Evolutionary conservation across 2,888 invertebrate genomes (phyloP).

Genomic region (Fragum fragum): DNA sequence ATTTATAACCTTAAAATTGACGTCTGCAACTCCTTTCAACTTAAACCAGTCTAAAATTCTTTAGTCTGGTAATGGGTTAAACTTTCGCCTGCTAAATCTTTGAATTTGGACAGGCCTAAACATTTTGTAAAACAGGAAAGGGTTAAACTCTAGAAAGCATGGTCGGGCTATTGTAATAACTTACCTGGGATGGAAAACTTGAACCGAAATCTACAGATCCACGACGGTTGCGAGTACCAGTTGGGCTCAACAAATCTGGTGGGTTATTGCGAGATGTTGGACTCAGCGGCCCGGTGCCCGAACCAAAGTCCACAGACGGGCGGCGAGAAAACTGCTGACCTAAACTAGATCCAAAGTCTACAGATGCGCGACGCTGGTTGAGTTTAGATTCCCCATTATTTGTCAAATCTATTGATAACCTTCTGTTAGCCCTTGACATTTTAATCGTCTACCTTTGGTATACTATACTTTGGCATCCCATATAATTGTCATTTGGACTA

Average conservation of each 20-base stretch:
- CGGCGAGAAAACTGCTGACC: slow-evolving; percentile 39
- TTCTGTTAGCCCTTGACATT: slow-evolving; percentile 1
- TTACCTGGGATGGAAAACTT: neutral
- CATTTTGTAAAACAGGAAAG: too few relatives aligned
- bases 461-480: neutral
- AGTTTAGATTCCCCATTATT: slow-evolving; percentile 13
- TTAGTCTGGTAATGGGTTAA: too few relatives aligned
- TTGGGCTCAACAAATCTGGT: slow-evolving; percentile 18
- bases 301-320: slow-evolving; percentile 39
- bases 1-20: too few relatives aligned
- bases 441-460: neutral
- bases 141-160: too few relatives aligned
- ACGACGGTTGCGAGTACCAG: slow-evolving; percentile 5
- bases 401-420: slow-evolving; percentile 21
- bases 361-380: slow-evolving; percentile 53
- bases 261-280: slow-evolving; percentile 7
- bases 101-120: too few relatives aligned
- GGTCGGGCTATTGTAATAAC: neutral
- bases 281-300: neutral
- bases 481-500: neutral
- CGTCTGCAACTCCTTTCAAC: too few relatives aligned
- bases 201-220: slow-evolving; percentile 21
- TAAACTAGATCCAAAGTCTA: slow-evolving; percentile 49
- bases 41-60: too few relatives aligned
- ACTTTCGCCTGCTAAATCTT: too few relatives aligned